phyloP scores from a whole-genome alignment of 2,797 vertebrate genomes.

The Sebastes aleutianus region DNA sequence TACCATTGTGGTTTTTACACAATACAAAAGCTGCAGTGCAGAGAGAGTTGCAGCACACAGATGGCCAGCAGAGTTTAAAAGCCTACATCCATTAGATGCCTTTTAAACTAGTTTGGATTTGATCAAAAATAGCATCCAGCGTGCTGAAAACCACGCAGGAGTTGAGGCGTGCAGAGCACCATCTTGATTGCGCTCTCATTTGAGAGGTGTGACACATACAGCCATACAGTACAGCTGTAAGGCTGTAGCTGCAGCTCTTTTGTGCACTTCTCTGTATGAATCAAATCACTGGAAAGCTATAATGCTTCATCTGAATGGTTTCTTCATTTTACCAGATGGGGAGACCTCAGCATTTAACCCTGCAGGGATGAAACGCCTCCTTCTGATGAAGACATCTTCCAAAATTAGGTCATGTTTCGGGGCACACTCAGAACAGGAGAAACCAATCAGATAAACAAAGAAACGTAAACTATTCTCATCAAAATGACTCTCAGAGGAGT shows the following conservation, averaged over 20 bases:
- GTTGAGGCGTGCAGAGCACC: neutral
- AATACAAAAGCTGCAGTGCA: neutral
- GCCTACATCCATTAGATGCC: neutral
- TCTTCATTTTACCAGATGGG: neutral
- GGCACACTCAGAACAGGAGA: neutral
- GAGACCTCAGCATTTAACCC: neutral
- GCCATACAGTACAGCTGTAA: neutral
- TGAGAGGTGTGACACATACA: neutral
- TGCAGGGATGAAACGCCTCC: neutral
- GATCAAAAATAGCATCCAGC: neutral
- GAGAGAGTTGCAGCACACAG: neutral
- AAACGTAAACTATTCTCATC: neutral
- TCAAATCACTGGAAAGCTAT: neutral
- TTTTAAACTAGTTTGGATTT: neutral
- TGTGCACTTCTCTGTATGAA: neutral
- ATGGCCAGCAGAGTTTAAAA: slow-evolving; percentile 24
- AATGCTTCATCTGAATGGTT: neutral
- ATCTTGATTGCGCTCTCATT: neutral
- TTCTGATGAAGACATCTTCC: neutral
- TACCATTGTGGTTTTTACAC: neutral
- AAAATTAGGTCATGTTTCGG: neutral
- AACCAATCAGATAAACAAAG: neutral
- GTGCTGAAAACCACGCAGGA: neutral
- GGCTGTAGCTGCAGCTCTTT: neutral
- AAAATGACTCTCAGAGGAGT: neutral